Evolutionary conservation across 2,113 vertebrate species (phyloP).

Genomic region (Mohoua ochrocephala): DNA sequence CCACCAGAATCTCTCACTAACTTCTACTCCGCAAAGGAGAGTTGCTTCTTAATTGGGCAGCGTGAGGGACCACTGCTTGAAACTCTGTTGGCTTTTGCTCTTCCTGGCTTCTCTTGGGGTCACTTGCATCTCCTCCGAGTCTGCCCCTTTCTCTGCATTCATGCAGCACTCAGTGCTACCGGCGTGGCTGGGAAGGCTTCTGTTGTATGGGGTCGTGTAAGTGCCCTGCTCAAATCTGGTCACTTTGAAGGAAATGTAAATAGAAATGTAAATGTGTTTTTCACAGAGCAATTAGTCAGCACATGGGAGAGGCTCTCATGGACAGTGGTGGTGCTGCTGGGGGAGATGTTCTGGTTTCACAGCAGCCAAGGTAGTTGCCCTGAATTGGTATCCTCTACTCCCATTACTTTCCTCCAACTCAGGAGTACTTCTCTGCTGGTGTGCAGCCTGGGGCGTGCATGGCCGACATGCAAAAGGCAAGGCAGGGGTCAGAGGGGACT

Average conservation of each 20-base stretch:
- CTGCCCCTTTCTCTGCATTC: neutral
- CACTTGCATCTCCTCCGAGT: neutral
- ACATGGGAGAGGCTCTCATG: neutral
- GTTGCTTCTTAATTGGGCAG: neutral
- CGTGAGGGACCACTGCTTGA: neutral
- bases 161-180: fast-evolving
- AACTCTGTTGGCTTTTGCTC: neutral
- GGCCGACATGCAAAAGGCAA: neutral
- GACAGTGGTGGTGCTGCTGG: neutral
- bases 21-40: neutral
- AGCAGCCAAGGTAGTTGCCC: neutral
- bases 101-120: neutral
- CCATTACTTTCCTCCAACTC: neutral
- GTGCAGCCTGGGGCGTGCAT: neutral
- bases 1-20: neutral
- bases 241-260: neutral
- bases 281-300: neutral
- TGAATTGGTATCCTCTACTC: neutral
- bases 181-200: neutral
- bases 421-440: neutral
- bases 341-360: neutral
- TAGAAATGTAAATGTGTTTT: neutral
- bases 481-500: neutral
- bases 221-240: neutral
- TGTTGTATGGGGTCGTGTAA: neutral